Evolutionary conservation across 2,888 invertebrate species (phyloP).

Genomic region (Pristionchus maxplancki): DNA sequence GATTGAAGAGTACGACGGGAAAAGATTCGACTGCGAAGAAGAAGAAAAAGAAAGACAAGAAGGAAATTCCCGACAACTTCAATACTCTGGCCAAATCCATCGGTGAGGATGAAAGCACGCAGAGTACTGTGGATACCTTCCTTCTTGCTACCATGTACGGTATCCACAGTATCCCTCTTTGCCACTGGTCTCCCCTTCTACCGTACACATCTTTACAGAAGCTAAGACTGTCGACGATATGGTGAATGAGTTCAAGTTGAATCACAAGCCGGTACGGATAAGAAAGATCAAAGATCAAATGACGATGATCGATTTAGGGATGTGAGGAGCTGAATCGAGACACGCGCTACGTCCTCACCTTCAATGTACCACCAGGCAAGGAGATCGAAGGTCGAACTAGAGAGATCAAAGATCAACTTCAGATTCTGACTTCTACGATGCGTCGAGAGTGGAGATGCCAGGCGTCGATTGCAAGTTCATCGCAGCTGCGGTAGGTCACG

Average conservation of each 20-base stretch:
- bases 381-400: neutral
- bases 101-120: neutral
- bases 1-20: neutral
- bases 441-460: slow-evolving; percentile 22
- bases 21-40: slow-evolving; percentile 9
- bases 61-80: neutral
- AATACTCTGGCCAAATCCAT: slow-evolving; percentile 5
- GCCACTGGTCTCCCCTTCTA: neutral
- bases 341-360: slow-evolving; percentile 39
- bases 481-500: slow-evolving; percentile 30
- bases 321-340: slow-evolving; percentile 30
- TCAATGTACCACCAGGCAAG: slow-evolving; percentile 30
- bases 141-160: neutral
- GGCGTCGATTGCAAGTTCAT: slow-evolving; percentile 46
- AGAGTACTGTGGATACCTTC: neutral
- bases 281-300: slow-evolving; percentile 38
- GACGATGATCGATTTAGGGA: neutral
- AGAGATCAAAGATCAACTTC: slow-evolving; percentile 17
- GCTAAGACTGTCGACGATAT: slow-evolving; percentile 20
- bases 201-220: neutral
- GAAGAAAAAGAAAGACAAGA: slow-evolving; percentile 36
- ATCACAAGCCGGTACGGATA: slow-evolving; percentile 17
- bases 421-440: slow-evolving; percentile 47
- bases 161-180: neutral
- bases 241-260: neutral